Percentiles rank a stretch among this genome's conserved stretches.
phyloP scores from a whole-genome alignment of 2,888 invertebrate species.

The Drosophila neotestacea region DNA sequence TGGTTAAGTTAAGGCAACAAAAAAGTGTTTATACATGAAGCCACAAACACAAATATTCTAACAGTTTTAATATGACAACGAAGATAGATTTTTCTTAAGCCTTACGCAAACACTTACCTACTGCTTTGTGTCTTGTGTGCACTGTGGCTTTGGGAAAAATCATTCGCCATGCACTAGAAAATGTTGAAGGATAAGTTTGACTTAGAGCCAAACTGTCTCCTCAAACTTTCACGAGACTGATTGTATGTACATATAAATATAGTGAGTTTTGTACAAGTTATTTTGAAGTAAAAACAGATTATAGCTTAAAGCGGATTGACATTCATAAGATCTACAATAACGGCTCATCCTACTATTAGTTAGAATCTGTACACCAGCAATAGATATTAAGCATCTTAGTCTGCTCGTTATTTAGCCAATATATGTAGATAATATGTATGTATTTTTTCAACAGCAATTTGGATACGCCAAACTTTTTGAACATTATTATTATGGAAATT shows the following conservation, averaged over 20 bases:
- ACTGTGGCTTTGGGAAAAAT: neutral
- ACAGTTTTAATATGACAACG: constrained; percentile 12
- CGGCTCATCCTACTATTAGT: neutral
- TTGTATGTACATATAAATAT: too few species aligned
- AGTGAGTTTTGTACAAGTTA: too few species aligned
- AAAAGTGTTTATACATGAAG: constrained; percentile 29
- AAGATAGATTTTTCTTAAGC: constrained; percentile 9
- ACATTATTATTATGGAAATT: constrained; percentile 38
- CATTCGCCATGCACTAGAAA: neutral
- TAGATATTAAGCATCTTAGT: constrained; percentile 14
- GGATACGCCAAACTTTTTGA: constrained; percentile 16
- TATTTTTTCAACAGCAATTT: constrained; percentile 10
- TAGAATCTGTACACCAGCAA: neutral
- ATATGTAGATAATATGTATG: constrained; percentile 16
- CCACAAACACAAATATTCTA: constrained; percentile 29
- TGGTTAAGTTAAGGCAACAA: neutral
- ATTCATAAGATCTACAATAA: neutral
- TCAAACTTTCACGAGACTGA: too few species aligned
- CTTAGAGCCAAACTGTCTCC: neutral
- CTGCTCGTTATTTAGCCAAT: constrained; percentile 11
- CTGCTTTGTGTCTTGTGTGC: neutral
- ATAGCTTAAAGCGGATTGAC: neutral
- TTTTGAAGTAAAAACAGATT: neutral
- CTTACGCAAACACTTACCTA: constrained; percentile 19
- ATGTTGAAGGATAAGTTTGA: neutral